These are phyloP conservation scores for Astyanax mexicanus DNA, from an alignment of 2,797 vertebrate genomes.

Conservation along the genomic window DNA sequence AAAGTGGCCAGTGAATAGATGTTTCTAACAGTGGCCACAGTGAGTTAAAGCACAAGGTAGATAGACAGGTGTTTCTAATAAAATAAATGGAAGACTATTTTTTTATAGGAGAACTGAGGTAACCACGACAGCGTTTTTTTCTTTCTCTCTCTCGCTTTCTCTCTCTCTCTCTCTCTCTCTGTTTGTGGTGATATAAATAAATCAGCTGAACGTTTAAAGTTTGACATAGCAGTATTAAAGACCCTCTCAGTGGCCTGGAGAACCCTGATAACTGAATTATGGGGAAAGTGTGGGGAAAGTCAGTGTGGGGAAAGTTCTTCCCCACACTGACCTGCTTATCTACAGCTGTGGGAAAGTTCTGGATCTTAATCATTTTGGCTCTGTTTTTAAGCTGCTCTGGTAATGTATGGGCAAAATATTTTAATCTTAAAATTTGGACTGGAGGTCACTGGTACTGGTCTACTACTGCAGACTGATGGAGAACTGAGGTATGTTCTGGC, in stretches of 20 bases:
- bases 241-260: neutral
- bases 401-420: constrained; percentile 2
- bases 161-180: neutral
- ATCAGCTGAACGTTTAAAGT: neutral
- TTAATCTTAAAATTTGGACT: neutral
- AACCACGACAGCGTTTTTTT: neutral
- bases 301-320: too few species aligned
- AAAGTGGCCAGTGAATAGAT: too few species aligned
- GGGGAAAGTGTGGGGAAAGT: too few species aligned
- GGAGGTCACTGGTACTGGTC: constrained; percentile 12
- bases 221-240: neutral
- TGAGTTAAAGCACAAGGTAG: too few species aligned
- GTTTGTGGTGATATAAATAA: neutral
- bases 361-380: neutral
- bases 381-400: neutral
- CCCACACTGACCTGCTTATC: constrained; percentile 14
- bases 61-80: too few species aligned
- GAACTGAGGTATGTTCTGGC: neutral
- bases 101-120: too few species aligned
- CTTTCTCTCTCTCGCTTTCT: neutral
- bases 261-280: constrained; percentile 11
- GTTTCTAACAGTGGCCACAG: too few species aligned
- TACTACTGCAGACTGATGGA: neutral
- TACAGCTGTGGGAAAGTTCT: constrained; percentile 30
- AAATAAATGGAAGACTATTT: too few species aligned